Conservation (phyloP, 1,140 invertebrate genomes). For the Cryptotermes secundus region DNA sequence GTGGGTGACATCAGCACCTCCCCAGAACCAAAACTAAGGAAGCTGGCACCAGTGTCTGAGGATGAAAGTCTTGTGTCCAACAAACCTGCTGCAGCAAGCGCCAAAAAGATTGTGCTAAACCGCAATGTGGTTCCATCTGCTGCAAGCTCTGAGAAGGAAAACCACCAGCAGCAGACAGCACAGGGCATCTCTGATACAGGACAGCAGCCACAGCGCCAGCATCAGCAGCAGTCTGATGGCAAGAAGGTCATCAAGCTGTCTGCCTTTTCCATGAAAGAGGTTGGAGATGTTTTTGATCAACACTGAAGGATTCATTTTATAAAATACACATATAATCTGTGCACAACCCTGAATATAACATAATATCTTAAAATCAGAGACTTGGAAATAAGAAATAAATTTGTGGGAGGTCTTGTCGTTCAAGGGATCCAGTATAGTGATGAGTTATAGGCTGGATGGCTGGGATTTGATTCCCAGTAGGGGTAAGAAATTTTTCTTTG, state of each 20-base stretch:
- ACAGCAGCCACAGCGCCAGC: neutral
- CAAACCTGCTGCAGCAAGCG: neutral
- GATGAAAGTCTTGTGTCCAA: neutral
- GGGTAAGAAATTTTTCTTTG: no score
- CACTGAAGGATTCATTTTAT: no score
- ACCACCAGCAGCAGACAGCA: constrained; percentile 34
- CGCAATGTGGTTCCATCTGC: constrained; percentile 44
- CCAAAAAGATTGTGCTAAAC: constrained; percentile 62
- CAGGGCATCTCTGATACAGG: neutral
- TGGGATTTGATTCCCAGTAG: no score
- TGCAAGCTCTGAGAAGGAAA: constrained; percentile 34
- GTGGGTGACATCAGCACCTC: constrained; percentile 49
- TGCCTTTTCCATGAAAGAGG: constrained; percentile 64
- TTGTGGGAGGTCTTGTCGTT: no score
- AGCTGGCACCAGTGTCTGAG: neutral
- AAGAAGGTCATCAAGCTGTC: constrained; percentile 61
- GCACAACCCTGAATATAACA: no score
- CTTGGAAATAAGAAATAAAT: no score
- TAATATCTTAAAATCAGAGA: no score
- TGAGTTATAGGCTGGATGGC: no score
- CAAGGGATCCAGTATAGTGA: no score
- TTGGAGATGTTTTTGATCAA: constrained; percentile 40
- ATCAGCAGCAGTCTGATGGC: constrained; percentile 39
- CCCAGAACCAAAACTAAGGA: neutral
- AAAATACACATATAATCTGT: no score